A percentile compares a stretch with the other conserved stretches of the same genome.
Evolutionary conservation across 2,888 invertebrate genomes (phyloP).

Genomic region (Clunio marinus): DNA sequence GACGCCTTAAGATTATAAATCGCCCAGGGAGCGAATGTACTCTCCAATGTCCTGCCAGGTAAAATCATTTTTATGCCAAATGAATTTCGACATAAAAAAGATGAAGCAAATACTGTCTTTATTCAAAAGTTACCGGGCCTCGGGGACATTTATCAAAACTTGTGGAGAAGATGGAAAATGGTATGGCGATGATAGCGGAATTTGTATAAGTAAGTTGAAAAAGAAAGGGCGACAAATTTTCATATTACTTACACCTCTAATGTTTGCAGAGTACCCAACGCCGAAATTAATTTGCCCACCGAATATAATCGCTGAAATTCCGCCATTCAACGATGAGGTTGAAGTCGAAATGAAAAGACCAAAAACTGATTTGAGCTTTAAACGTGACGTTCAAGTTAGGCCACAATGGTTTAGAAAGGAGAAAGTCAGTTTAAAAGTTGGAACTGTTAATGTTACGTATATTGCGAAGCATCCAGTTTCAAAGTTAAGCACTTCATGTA

Average conservation of each 20-base stretch:
- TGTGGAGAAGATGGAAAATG: conserved; percentile 52
- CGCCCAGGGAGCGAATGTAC: conserved; percentile 53
- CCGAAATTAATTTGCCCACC: conserved; percentile 55
- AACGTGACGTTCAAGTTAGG: conserved; percentile 52
- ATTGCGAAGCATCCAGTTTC: conserved; percentile 53
- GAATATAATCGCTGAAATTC: conserved; percentile 52
- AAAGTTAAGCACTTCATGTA: conserved; percentile 45
- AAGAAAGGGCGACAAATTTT: conserved; percentile 1
- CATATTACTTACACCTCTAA: conserved; percentile 18
- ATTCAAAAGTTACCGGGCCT: conserved; percentile 44
- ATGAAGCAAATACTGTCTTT: neutral
- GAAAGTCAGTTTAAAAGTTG: conserved; percentile 52
- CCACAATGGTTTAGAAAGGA: conserved; percentile 54
- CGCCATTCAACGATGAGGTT: conserved; percentile 50
- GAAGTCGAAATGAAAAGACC: conserved; percentile 54
- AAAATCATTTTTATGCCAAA: neutral
- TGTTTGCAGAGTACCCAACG: conserved; percentile 50
- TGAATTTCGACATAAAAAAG: neutral
- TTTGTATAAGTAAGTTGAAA: conserved; percentile 52
- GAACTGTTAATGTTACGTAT: conserved; percentile 53
- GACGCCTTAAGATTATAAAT: conserved; percentile 48
- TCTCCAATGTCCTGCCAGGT: conserved; percentile 50
- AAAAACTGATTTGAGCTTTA: conserved; percentile 55
- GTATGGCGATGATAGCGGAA: conserved; percentile 52
- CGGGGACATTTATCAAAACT: conserved; percentile 51